Conservation (phyloP, 2,888 invertebrate genomes). For the Phalera bucephala region DNA sequence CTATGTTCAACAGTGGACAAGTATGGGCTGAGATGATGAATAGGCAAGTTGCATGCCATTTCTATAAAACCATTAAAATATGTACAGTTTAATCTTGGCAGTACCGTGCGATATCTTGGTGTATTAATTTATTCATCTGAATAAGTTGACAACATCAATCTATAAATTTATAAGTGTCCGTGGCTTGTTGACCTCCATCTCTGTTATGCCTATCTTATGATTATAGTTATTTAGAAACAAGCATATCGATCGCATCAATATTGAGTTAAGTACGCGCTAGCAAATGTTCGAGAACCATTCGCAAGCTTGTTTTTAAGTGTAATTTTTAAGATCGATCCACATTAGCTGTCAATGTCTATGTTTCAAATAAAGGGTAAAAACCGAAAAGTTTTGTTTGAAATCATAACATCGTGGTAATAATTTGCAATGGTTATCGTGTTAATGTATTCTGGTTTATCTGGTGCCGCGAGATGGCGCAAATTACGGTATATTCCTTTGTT, state of each 20-base stretch:
- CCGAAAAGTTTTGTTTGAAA: slow-evolving; percentile 7
- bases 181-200: neutral
- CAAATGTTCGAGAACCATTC: no score
- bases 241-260: slow-evolving; percentile 13
- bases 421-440: slow-evolving; percentile 38
- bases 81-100: slow-evolving; percentile 22
- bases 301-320: no score
- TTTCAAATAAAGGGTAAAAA: no score
- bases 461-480: slow-evolving; percentile 39
- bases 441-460: slow-evolving; percentile 33
- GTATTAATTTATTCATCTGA: slow-evolving; percentile 9
- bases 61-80: slow-evolving; percentile 26
- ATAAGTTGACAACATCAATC: slow-evolving; percentile 10
- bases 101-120: slow-evolving; percentile 8
- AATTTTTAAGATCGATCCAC: no score
- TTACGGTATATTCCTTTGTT: slow-evolving; percentile 43
- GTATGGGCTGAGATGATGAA: no score
- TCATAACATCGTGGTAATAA: slow-evolving; percentile 19
- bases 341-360: no score
- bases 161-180: slow-evolving; percentile 1
- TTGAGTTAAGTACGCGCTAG: slow-evolving; percentile 10
- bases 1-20: no score
- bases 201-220: slow-evolving; percentile 4
- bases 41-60: slow-evolving; percentile 36
- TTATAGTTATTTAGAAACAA: no score